Evolutionary conservation across 2,888 invertebrate species (phyloP), one percentile per base, ranked within the genome.

Genomic region (Heliconius cydno): DNA sequence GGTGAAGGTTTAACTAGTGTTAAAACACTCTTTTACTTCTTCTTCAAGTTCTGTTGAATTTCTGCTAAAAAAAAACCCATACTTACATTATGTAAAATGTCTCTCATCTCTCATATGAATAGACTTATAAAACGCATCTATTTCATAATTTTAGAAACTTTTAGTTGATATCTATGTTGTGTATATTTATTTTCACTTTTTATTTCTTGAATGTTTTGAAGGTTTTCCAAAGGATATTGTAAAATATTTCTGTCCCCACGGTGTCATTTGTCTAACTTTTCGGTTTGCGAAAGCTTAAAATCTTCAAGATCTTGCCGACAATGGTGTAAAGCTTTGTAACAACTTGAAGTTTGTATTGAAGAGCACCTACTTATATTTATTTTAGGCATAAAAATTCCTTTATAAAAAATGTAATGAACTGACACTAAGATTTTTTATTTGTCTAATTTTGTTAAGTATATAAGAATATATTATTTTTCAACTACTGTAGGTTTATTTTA

Each of bases 211-310:
- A 88, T 88, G 89, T 86, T 7, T 66, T 73, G 22, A 89, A 88
- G 88, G 89, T 86, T 91, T 89, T 86, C 85, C 52, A 52, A 89
- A 88, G 88, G 89, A 92, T 90, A 92, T 92, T 92, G 92, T 91
- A 88, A 90, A 91, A 92, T 91, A 92, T 92, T 88, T 81, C 78
- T 81, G 91, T 93, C 93, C 92, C 92, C 83, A 86, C 89, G 91
- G 93, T 91, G 91, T 93, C 92, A 92, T 93, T 93, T 92, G 88
- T 90, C 90, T 91, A 92, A 92, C 92, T 93, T 92, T 90, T 87
- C 88, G 90, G 73, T 74, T 78, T 81, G 90, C 91, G 92, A 90
- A 90, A 92, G 92, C 92, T 92, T 91, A 91, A 92, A 92, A 90
- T 88, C 88, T 87, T 87, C 77, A 81, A 84, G 81, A 82, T 81